These are phyloP conservation scores for Oligia strigilis DNA, from an alignment of 2,888 invertebrate species.

Conservation along the genomic window DNA sequence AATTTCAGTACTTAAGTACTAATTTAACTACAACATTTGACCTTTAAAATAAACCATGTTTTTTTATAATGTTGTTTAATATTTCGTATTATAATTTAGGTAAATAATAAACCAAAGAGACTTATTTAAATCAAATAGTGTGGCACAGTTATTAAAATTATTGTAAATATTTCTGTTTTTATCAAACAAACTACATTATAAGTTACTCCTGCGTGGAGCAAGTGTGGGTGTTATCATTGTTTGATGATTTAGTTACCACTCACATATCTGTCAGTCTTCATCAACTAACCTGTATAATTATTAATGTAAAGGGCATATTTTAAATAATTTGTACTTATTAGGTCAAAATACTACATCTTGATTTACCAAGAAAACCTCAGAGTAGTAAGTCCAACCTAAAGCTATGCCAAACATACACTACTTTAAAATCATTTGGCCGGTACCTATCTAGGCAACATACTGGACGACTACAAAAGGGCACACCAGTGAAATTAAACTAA, in stretches of 20 bases:
- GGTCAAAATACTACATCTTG: constrained; percentile 57
- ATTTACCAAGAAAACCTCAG: constrained; percentile 60
- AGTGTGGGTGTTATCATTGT: background rate
- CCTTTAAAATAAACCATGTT: constrained; percentile 4
- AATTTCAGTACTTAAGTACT: constrained; percentile 8
- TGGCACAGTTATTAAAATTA: constrained; percentile 20
- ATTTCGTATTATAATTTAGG: background rate
- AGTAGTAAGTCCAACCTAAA: constrained; percentile 57
- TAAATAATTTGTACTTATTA: constrained; percentile 64
- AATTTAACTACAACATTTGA: constrained; percentile 2
- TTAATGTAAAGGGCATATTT: constrained; percentile 32
- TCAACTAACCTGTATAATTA: constrained; percentile 27
- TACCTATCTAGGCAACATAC: constrained; percentile 1
- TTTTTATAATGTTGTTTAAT: constrained; percentile 1
- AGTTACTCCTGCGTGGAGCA: background rate
- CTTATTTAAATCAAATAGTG: constrained; percentile 12
- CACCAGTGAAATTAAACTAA: constrained; percentile 11
- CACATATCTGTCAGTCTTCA: constrained; percentile 32
- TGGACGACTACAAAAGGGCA: constrained; percentile 1
- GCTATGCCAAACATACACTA: constrained; percentile 14
- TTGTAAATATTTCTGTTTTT: constrained; percentile 15
- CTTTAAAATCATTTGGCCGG: constrained; percentile 12
- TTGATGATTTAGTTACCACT: constrained; percentile 19
- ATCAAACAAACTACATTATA: constrained; percentile 7
- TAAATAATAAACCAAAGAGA: constrained; percentile 1